Conservation (phyloP, 2,113 vertebrate genomes). For the Zootoca vivipara region DNA sequence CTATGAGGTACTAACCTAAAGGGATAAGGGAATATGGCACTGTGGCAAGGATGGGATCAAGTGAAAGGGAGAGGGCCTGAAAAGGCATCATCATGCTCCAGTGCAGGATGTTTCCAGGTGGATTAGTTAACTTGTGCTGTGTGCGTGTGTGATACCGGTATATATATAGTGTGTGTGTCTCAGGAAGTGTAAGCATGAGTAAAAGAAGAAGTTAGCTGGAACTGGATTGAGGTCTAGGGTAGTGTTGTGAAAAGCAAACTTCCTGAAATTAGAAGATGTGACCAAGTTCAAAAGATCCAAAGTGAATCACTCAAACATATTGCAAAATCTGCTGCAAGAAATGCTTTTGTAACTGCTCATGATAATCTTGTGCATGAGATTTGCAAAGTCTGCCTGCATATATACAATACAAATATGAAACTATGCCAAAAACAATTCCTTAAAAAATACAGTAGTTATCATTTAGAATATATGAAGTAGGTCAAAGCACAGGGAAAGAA, state of each 20-base stretch:
- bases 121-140: neutral
- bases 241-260: constrained; percentile 3
- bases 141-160: neutral
- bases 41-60: neutral
- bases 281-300: neutral
- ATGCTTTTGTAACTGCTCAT: neutral
- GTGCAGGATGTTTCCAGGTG: neutral
- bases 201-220: neutral
- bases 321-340: constrained; percentile 1
- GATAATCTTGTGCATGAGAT: neutral
- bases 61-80: neutral
- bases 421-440: neutral
- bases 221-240: constrained; percentile 1
- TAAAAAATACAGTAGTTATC: neutral
- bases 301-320: constrained; percentile 12
- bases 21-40: neutral
- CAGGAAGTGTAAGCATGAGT: neutral
- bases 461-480: neutral
- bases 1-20: neutral
- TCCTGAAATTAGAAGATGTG: neutral
- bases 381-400: neutral
- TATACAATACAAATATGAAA: neutral
- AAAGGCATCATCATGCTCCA: neutral
- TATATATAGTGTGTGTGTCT: neutral
- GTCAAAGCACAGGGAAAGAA: neutral